Conservation (phyloP, 2,113 vertebrate species). For the Indri indri region DNA sequence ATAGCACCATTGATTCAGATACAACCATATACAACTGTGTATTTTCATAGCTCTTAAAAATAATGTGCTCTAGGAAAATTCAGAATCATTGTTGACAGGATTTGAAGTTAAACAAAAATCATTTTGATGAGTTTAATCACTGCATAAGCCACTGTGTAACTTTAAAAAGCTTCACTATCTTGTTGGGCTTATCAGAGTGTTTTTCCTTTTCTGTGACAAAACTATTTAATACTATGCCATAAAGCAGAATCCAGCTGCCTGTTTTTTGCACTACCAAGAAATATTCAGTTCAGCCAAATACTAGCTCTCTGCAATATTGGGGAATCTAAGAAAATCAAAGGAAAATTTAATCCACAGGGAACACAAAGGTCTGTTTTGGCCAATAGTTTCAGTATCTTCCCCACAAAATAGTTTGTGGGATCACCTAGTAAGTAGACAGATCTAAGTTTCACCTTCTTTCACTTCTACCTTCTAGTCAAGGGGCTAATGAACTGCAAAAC, state of each 20-base stretch:
- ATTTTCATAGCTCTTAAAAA: conserved; percentile 43
- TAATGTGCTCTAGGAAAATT: not conserved
- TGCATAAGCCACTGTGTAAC: not conserved
- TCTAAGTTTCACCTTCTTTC: not conserved
- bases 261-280: not conserved
- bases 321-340: not conserved
- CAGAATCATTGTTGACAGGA: not conserved
- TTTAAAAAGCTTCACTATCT: not conserved
- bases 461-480: conserved; percentile 12
- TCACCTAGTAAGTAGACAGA: not conserved
- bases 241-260: not conserved
- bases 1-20: not conserved
- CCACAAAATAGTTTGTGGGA: not conserved
- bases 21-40: not conserved
- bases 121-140: not conserved
- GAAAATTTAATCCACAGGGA: not conserved
- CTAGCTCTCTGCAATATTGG: not conserved
- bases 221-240: not conserved
- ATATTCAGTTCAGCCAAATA: not conserved
- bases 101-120: not conserved
- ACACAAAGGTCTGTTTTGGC: not conserved
- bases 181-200: not conserved
- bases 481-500: conserved; percentile 18
- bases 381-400: not conserved
- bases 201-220: conserved; percentile 32